A percentile compares a stretch with the other conserved stretches of the same genome.
These are phyloP conservation scores for Parazoanthus atlanticus DNA, from an alignment of 92 coral and sea anemone species.

Conservation along the genomic window DNA sequence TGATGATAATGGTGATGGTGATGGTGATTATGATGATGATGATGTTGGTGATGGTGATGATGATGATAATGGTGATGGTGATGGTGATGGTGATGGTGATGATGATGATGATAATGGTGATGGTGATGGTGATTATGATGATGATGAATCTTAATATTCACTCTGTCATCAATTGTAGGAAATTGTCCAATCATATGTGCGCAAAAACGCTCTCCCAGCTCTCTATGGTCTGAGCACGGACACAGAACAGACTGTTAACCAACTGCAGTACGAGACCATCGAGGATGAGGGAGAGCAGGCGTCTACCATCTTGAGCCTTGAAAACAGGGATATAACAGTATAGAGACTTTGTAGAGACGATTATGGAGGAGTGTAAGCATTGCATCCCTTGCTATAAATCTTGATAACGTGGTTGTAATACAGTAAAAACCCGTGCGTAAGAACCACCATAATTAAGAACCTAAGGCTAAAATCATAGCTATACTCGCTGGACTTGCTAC, in stretches of 20 bases:
- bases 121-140: too few species aligned
- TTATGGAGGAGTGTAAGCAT: neutral
- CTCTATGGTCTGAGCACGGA: constrained; percentile 63
- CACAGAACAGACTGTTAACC: neutral
- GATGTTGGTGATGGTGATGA: neutral
- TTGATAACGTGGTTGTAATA: neutral
- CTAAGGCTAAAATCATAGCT: too few species aligned
- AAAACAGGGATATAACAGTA: neutral
- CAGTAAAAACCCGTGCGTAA: too few species aligned
- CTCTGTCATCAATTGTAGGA: constrained; percentile 40
- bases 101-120: neutral
- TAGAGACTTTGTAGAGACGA: neutral
- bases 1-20: too few species aligned
- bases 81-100: neutral
- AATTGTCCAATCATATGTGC: constrained; percentile 62
- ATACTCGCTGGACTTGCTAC: too few species aligned
- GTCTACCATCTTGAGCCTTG: neutral
- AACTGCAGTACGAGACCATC: constrained; percentile 18
- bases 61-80: neutral
- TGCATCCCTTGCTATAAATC: neutral
- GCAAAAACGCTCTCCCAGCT: constrained; percentile 61
- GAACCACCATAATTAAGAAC: too few species aligned
- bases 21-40: neutral
- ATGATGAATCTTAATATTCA: neutral
- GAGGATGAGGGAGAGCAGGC: constrained; percentile 2